A percentile compares a stretch with the other conserved stretches of the same genome.
phyloP scores from a whole-genome alignment of 2,797 vertebrate genomes.

The Delichon dasypus region DNA sequence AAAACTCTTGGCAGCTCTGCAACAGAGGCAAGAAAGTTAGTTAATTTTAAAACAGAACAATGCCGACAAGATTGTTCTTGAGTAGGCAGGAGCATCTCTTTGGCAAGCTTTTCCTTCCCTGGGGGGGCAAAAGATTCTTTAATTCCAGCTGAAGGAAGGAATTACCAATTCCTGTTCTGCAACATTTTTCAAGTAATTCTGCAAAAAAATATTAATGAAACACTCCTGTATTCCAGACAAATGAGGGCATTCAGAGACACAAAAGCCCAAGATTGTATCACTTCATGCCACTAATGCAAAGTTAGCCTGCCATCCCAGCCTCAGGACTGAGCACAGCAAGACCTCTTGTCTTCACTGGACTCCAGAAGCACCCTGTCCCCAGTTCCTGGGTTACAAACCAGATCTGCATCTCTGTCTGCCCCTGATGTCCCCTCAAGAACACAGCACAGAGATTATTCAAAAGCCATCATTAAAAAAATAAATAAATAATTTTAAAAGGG shows the following conservation, averaged over 20 bases:
- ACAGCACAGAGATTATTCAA: background rate
- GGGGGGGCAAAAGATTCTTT: background rate
- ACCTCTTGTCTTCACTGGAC: background rate
- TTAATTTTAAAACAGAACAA: background rate
- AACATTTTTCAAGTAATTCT: background rate
- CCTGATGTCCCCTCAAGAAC: background rate
- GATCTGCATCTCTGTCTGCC: background rate
- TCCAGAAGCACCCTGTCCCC: background rate
- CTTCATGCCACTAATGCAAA: background rate
- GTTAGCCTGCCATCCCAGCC: background rate
- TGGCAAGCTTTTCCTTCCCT: background rate
- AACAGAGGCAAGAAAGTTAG: background rate
- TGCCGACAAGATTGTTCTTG: background rate
- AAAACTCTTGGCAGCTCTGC: constrained; percentile 82
- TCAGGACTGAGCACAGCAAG: background rate
- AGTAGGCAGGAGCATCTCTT: background rate
- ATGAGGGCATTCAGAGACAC: background rate
- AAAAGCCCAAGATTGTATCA: background rate
- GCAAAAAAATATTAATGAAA: background rate
- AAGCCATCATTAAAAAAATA: background rate
- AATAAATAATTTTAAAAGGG: no score
- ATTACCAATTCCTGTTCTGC: background rate
- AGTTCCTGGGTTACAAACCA: background rate
- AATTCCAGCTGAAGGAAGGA: background rate
- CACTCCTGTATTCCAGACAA: background rate